Evolutionary conservation across 2,888 invertebrate species (phyloP).

Genomic region (Allygus modestus): DNA sequence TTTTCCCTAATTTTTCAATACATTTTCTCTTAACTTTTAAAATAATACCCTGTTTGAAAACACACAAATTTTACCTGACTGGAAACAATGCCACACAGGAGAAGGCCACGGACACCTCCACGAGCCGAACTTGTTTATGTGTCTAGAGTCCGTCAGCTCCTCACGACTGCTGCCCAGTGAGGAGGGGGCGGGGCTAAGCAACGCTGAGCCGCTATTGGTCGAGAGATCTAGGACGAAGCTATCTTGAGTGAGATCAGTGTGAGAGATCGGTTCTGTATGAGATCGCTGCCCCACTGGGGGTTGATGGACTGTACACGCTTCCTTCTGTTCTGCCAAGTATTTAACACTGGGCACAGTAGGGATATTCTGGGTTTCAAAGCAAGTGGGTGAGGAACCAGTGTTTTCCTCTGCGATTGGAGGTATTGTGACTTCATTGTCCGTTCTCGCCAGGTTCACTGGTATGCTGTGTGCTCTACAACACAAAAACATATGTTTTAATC

Average conservation of each 20-base stretch:
- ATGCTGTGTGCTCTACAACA: slow-evolving; percentile 61
- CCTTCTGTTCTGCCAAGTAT: neutral
- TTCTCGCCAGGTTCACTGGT: slow-evolving; percentile 38
- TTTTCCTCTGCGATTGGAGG: slow-evolving; percentile 56
- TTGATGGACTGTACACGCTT: neutral
- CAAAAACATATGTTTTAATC: neutral
- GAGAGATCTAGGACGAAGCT: slow-evolving; percentile 63
- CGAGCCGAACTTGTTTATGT: slow-evolving; percentile 16
- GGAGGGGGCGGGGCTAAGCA: slow-evolving; percentile 72
- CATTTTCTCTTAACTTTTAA: too few species aligned
- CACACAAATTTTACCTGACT: slow-evolving; percentile 72
- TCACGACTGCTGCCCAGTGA: slow-evolving; percentile 72
- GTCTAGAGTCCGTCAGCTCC: slow-evolving; percentile 69
- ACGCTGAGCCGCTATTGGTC: slow-evolving; percentile 69
- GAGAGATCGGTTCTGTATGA: slow-evolving; percentile 60
- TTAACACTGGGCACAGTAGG: slow-evolving; percentile 37
- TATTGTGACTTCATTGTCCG: slow-evolving; percentile 17
- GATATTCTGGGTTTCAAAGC: neutral
- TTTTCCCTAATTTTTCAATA: too few species aligned
- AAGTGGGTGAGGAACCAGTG: neutral
- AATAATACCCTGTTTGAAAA: too few species aligned
- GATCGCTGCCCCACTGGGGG: slow-evolving; percentile 42
- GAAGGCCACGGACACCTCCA: slow-evolving; percentile 72
- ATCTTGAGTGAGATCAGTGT: slow-evolving; percentile 51
- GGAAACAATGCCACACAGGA: slow-evolving; percentile 75